Percentiles rank a stretch among this genome's conserved stretches.
Conservation (phyloP, 1,140 invertebrate species). For the Cecropterus lyciades region DNA sequence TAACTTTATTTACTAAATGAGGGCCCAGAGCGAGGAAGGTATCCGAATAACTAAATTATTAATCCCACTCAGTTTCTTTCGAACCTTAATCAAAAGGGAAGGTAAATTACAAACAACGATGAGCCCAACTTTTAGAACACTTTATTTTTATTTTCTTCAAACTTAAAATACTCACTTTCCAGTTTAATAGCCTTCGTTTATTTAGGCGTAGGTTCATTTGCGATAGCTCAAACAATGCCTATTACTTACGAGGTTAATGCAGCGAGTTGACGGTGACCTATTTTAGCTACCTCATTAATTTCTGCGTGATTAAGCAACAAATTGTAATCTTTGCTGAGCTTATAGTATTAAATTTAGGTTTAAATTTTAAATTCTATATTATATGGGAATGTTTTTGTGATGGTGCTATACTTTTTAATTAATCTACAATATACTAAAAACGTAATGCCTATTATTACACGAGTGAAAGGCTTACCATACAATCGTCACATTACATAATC, state of each 20-base stretch:
- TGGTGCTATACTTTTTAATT: too few species aligned
- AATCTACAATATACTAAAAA: too few species aligned
- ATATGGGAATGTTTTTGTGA: too few species aligned
- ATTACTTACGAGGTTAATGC: constrained; percentile 29
- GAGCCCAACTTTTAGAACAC: not conserved
- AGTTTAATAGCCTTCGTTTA: constrained; percentile 14
- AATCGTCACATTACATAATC: too few species aligned
- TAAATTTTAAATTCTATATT: not conserved
- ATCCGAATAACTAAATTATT: constrained; percentile 26
- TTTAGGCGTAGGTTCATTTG: not conserved
- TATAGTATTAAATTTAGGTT: not conserved
- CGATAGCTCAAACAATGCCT: constrained; percentile 26
- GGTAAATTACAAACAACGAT: constrained; percentile 17
- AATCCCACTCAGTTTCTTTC: constrained; percentile 10
- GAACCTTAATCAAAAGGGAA: constrained; percentile 19
- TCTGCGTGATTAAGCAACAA: constrained; percentile 30
- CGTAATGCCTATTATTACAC: too few species aligned
- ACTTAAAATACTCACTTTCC: not conserved
- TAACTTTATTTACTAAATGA: constrained; percentile 20
- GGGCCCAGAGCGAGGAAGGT: constrained; percentile 14
- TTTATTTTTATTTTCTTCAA: constrained; percentile 10
- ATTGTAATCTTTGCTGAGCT: constrained; percentile 2
- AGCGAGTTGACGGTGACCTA: constrained; percentile 29
- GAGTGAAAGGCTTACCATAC: too few species aligned
- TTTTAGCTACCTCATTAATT: constrained; percentile 35